Evolutionary conservation across 2,113 vertebrate species (phyloP), one percentile per base, ranked within the genome.

Genomic region (Dissostichus mawsoni): DNA sequence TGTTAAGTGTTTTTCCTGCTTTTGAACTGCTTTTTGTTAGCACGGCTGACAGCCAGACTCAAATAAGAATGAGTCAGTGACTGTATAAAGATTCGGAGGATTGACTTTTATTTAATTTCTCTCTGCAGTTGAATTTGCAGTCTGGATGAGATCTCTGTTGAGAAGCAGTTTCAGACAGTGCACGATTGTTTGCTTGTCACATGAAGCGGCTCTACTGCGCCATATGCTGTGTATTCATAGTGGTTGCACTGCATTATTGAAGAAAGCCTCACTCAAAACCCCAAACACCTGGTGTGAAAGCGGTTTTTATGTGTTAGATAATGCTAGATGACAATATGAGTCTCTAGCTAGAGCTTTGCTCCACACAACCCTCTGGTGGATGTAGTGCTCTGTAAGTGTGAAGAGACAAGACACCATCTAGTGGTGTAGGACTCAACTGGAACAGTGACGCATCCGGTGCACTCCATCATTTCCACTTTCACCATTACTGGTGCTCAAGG

Each of bases 361-460:
- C 51, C 50, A 58, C 23, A 80, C 80, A 68, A 62, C 73, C 70
- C 69, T 81, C 76, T 85, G 70, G 51, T 68, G 51, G 69, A 68
- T 76, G 41, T 36, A 20, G 16, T 55, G 63, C 45, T 53, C 4
- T 44, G 16, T 52, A 25, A 61, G 36, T 62, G 78, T 65, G 63
- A 85, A 91, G 89, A 85, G 84, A 85, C 90, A 84, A 89, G 82
- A 80, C 89, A 83, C 93, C 93, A 93, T 91, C 93, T 94, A 94
- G 93, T 93, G 93, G 93, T 70, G 66, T 8, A 41, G 66, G 36
- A 73, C 62, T 73, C 65, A 74, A 80, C 62, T 81, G 64, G 48
- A 80, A 48, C 4, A 1, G n/a, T 58, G 5, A 73, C 25, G n/a
- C 63, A 76, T 69, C 62, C 50, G 70, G 6, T 69, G 48, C 8